Evolutionary conservation across 2,888 invertebrate species (phyloP).

Genomic region (Drosophila meridiana): DNA sequence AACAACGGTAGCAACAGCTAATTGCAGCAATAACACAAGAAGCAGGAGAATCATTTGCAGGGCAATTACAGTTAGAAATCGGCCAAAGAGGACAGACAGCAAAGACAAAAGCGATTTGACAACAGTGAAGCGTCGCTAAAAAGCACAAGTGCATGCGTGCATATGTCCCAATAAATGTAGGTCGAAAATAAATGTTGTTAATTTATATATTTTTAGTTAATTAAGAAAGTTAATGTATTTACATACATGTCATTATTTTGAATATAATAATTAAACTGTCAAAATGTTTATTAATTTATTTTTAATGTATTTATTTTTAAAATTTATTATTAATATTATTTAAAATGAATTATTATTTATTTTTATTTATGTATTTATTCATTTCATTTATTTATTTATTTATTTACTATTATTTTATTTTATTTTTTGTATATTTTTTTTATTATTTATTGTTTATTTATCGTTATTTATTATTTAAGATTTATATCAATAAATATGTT

Average conservation of each 20-base stretch:
- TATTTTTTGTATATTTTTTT: background rate
- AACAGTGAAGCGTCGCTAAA: conserved; percentile 29
- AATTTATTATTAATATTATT: background rate
- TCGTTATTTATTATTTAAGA: background rate
- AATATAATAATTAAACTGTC: too few species aligned
- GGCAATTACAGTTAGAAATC: conserved; percentile 38
- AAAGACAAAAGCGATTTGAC: conserved; percentile 17
- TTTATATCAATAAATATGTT: background rate
- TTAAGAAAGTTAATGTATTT: too few species aligned
- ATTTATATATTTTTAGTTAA: background rate
- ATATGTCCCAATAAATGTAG: background rate
- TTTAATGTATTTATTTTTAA: background rate
- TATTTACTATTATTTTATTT: background rate
- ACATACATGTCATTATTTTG: too few species aligned
- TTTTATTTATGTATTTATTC: background rate
- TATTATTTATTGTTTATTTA: background rate
- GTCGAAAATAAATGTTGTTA: background rate
- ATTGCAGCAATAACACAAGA: conserved; percentile 20
- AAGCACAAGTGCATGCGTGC: conserved; percentile 10
- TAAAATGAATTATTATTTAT: background rate
- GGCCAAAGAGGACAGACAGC: conserved; percentile 22
- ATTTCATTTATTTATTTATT: background rate
- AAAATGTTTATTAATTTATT: background rate
- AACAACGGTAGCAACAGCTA: conserved; percentile 18
- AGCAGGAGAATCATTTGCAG: conserved; percentile 18